Evolutionary conservation across 2,888 invertebrate genomes (phyloP), one percentile per base, ranked within the genome.

Genomic region (Machimus rusticus): DNA sequence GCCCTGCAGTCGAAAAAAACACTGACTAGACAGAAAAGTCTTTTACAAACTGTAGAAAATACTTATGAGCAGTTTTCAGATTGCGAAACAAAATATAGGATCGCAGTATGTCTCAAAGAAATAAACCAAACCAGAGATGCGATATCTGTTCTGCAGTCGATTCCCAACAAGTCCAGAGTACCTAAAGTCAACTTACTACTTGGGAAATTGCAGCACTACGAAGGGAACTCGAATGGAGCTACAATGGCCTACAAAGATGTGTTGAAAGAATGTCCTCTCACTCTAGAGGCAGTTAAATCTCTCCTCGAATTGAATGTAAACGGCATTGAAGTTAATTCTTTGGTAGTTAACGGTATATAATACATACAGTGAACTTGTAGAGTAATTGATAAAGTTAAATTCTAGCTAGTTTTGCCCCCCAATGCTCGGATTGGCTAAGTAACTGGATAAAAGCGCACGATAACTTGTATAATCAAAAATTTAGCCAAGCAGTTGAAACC

Each of bases 171-270:
- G 90, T 94, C 95, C 86, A 93, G 97, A 87, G 95, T 95, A 31
- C 94, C 96, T 0, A 95, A 96, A 91, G 94, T 97, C 4, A 96
- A 97, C 90, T 95, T 97, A 94, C 95, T 96, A 14, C 91, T 97
- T 86, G 97, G 95, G 5, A 95, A 95, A 91, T 93, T 97, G 89
- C 96, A 96, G 90, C 94, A 95, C 90, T 94, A 95, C 88, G 94
- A 94, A 87, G 96, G 96, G 14, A 95, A 95, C 93, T 96, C 96
- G 89, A 92, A 95, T 84, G 95, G 95, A 19, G 96, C 96, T 0
- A 95, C 96, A 82, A 94, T 95, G 1, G 95, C 95, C 43, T 97
- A 95, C 91, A 97, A 96, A 91, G 97, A 97, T 93, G 96, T 97
- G 12, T 91, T 97, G 79, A 94, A 95, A 89, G 95, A 95, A 90